Base-by-base conservation (phyloP, 2,113 vertebrate genomes). In the Chroicocephalus ridibundus region DNA sequence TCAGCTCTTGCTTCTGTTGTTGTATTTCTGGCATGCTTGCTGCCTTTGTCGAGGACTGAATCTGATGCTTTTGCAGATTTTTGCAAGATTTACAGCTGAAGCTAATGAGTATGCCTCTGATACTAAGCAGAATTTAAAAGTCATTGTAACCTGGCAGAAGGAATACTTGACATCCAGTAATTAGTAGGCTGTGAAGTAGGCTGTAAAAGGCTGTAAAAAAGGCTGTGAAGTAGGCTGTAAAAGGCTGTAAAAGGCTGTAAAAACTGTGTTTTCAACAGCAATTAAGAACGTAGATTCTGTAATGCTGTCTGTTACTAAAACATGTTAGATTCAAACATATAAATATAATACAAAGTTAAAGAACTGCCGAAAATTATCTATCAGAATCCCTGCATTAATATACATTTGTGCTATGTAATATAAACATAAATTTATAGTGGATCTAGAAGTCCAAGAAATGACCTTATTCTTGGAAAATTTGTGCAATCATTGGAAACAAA, bases 161-260 rank as follows among this genome's bases (percentile, higher is more conserved):
- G 11, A 27, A 57, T 61, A 40, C 64, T 81, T 94, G 36, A 34
- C 16, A 47, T 47, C 13, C 10, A n/a, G 5, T 60, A 31, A 61
- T 26, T 34, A 58, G 15, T 15, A 42, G 11, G 24, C 22, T 79
- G 7, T 0, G 0, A n/a, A n/a, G n/a, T n/a, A n/a, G n/a, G n/a
- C n/a, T n/a, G n/a, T n/a, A n/a, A n/a, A n/a, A n/a, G n/a, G n/a
- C n/a, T n/a, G n/a, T n/a, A n/a, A n/a, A n/a, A n/a, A n/a, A n/a
- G n/a, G n/a, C n/a, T n/a, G n/a, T n/a, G n/a, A n/a, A n/a, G n/a
- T n/a, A n/a, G n/a, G n/a, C n/a, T n/a, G n/a, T n/a, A n/a, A n/a
- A n/a, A n/a, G n/a, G n/a, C n/a, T n/a, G n/a, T n/a, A n/a, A n/a
- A n/a, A n/a, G n/a, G n/a, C n/a, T n/a, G n/a, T n/a, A n/a, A n/a